Evolutionary conservation across 2,888 invertebrate genomes (phyloP).

Genomic region (Lasioglossum calceatum): DNA sequence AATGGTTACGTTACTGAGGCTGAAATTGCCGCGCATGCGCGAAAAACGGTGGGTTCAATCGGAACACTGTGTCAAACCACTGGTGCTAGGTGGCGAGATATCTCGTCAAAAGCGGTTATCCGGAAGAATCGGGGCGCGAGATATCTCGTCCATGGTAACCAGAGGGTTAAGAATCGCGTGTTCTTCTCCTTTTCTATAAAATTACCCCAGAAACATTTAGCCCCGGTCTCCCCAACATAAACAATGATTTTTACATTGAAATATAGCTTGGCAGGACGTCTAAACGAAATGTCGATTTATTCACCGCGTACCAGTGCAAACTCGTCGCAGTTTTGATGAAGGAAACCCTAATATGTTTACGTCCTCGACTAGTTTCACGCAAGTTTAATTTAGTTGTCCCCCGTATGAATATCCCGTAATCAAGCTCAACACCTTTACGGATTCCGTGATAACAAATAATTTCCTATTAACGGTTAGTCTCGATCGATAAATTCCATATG

Average conservation of each 20-base stretch:
- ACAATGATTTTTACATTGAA: neutral
- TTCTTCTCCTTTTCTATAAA: no score
- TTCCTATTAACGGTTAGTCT: neutral
- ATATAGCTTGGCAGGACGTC: neutral
- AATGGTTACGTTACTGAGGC: no score
- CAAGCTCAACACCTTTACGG: neutral
- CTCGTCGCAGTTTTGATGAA: neutral
- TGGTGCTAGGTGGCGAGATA: no score
- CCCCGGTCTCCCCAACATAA: neutral
- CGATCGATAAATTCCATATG: neutral
- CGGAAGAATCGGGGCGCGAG: no score
- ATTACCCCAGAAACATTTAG: no score
- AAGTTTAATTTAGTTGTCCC: slow-evolving; percentile 1
- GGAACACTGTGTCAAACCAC: no score
- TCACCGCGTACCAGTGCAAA: neutral
- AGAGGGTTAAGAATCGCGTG: no score
- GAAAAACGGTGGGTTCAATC: no score
- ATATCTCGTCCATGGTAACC: no score
- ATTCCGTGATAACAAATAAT: neutral
- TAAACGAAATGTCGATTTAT: neutral
- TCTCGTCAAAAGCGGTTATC: no score
- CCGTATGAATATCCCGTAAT: neutral
- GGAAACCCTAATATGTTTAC: neutral
- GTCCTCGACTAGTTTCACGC: neutral
- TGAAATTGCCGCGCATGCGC: no score